Evolutionary conservation across 1,140 invertebrate species (phyloP).

Genomic region (Solenopsis invicta): DNA sequence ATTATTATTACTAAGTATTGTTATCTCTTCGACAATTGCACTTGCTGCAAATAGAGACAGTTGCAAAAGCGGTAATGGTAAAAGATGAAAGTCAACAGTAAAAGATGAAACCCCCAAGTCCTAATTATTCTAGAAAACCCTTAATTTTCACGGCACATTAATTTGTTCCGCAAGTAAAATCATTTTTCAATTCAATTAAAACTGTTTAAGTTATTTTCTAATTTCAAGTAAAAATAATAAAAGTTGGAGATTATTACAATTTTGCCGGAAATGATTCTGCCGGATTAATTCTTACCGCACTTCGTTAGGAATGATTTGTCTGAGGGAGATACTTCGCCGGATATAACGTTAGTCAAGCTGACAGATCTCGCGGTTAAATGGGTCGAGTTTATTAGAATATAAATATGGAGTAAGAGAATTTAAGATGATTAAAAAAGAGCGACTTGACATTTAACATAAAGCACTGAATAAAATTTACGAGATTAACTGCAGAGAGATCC

Average conservation of each 20-base stretch:
- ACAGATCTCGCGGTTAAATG: slow-evolving; percentile 15
- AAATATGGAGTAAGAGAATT: slow-evolving; percentile 24
- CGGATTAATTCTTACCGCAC: background rate
- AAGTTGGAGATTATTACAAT: background rate
- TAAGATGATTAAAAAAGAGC: slow-evolving; percentile 11
- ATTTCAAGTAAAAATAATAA: background rate
- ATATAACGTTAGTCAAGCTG: slow-evolving; percentile 29
- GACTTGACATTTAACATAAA: slow-evolving; percentile 30
- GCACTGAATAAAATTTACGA: slow-evolving; percentile 4
- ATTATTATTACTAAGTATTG: slow-evolving; percentile 22
- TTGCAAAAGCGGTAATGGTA: background rate
- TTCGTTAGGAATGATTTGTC: slow-evolving; percentile 22
- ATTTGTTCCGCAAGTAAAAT: background rate
- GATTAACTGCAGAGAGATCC: slow-evolving; percentile 16
- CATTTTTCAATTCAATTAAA: background rate
- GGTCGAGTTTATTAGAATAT: slow-evolving; percentile 51
- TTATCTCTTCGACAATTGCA: background rate
- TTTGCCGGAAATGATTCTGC: background rate
- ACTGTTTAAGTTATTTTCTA: background rate
- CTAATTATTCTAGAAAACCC: background rate
- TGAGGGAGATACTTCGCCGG: background rate
- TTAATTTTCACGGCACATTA: background rate
- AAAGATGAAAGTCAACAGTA: background rate
- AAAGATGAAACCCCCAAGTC: slow-evolving; percentile 7
- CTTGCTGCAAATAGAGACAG: background rate